phyloP scores from a whole-genome alignment of 2,888 invertebrate genomes.

The Pristionchus japonicus region DNA sequence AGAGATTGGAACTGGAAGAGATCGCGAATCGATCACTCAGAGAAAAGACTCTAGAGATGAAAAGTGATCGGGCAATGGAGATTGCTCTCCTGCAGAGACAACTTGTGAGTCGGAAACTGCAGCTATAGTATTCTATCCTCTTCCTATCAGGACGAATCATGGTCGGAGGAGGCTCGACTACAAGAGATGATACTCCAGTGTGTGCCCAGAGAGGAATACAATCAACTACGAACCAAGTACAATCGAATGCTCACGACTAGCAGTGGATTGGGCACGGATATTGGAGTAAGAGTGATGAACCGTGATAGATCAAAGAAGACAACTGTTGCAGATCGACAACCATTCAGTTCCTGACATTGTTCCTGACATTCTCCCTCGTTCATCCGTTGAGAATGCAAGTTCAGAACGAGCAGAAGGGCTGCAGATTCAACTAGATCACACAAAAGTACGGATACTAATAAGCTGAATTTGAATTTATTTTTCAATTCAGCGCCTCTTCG shows the following conservation, averaged over 20 bases:
- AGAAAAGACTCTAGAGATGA: neutral
- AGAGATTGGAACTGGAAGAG: constrained; percentile 21
- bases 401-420: constrained; percentile 19
- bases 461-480: no score
- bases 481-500: constrained; percentile 34
- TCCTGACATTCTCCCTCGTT: constrained; percentile 39
- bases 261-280: neutral
- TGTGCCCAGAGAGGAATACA: constrained; percentile 8
- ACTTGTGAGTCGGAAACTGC: neutral
- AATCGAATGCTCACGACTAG: neutral
- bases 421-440: constrained; percentile 26
- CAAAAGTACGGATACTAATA: constrained; percentile 36
- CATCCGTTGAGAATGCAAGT: neutral
- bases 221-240: constrained; percentile 14
- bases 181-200: constrained; percentile 39
- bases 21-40: neutral
- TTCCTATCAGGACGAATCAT: constrained; percentile 38
- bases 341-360: neutral
- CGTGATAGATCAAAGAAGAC: no score
- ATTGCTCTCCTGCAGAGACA: constrained; percentile 16
- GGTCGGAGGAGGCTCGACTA: constrained; percentile 45
- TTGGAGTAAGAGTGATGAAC: neutral
- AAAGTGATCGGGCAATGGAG: constrained; percentile 18
- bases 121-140: neutral
- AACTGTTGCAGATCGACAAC: neutral